Conservation (phyloP, 2,888 invertebrate genomes). For the Zygaena filipendulae region DNA sequence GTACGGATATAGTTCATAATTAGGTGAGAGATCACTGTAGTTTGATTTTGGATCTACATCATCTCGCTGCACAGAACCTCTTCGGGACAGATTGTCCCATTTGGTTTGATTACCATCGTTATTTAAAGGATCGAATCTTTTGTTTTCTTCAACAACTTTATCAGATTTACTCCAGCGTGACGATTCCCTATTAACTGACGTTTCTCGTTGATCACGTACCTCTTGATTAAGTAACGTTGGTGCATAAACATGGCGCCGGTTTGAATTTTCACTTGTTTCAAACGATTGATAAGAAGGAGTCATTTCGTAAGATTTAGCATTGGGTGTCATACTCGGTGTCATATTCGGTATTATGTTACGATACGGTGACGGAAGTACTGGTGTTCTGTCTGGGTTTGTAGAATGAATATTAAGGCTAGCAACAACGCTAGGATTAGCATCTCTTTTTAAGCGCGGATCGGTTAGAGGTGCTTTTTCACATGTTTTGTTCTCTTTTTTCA, state of each 20-base stretch:
- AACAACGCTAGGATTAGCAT: conserved; percentile 20
- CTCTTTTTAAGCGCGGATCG: conserved; percentile 41
- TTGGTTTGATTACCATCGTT: conserved; percentile 6
- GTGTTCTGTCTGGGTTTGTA: conserved; percentile 22
- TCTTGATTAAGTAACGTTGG: conserved; percentile 30
- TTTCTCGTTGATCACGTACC: conserved; percentile 20
- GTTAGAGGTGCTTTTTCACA: conserved; percentile 19
- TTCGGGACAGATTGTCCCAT: conserved; percentile 6
- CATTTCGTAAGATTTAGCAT: conserved; percentile 27
- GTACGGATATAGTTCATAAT: too few species aligned
- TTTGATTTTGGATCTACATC: too few species aligned
- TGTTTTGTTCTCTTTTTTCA: conserved; percentile 14
- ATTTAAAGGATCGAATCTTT: conserved; percentile 22
- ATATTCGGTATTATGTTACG: conserved; percentile 15
- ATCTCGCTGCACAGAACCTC: conserved; percentile 18
- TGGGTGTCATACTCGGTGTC: conserved; percentile 20
- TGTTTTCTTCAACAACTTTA: conserved; percentile 10
- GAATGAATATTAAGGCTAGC: conserved; percentile 23
- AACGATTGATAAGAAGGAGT: conserved; percentile 29
- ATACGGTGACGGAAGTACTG: conserved; percentile 15
- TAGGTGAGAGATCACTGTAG: too few species aligned
- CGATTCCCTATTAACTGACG: conserved; percentile 9
- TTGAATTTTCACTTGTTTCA: conserved; percentile 27
- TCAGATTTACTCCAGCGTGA: conserved; percentile 12
- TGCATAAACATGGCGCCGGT: conserved; percentile 43